phyloP scores from a whole-genome alignment of 2,113 vertebrate genomes.

The Misgurnus anguillicaudatus region DNA sequence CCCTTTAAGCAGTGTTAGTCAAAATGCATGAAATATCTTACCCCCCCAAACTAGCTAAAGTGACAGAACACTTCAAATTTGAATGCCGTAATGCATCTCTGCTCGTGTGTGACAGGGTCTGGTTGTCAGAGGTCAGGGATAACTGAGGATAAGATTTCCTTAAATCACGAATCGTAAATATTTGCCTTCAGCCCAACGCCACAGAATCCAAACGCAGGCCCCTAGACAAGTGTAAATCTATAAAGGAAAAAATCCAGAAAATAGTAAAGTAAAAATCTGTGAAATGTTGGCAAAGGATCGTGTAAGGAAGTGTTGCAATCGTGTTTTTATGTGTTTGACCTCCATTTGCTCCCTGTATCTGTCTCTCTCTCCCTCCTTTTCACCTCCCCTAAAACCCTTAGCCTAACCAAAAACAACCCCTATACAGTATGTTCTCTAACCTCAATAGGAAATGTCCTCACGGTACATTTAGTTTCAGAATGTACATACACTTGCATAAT shows the following conservation, averaged over 20 bases:
- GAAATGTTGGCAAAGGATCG: slow-evolving; percentile 45
- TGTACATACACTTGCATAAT: slow-evolving; percentile 10
- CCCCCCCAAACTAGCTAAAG: not conserved
- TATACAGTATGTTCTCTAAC: slow-evolving; percentile 8
- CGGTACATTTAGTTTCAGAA: not conserved
- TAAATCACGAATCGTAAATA: slow-evolving; percentile 57
- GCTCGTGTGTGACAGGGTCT: slow-evolving; percentile 39
- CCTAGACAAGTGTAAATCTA: slow-evolving; percentile 53
- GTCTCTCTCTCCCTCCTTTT: slow-evolving; percentile 1
- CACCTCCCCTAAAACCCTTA: not conserved
- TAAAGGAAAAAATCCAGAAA: slow-evolving; percentile 31
- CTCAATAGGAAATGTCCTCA: slow-evolving; percentile 14
- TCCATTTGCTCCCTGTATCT: slow-evolving; percentile 10
- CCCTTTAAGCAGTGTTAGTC: too few relatives aligned
- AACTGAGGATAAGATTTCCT: slow-evolving; percentile 9
- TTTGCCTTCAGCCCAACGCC: slow-evolving; percentile 58
- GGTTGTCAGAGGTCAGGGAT: slow-evolving; percentile 40
- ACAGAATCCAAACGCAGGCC: slow-evolving; percentile 50
- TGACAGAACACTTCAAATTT: slow-evolving; percentile 24
- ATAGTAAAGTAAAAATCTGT: slow-evolving; percentile 46
- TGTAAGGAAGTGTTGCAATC: slow-evolving; percentile 55
- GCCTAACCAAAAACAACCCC: slow-evolving; percentile 14
- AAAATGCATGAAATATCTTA: too few relatives aligned
- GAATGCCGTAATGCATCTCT: slow-evolving; percentile 42
- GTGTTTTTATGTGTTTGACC: slow-evolving; percentile 19